Conservation (phyloP, 2,888 invertebrate species). For the Cheilosia pagana region DNA sequence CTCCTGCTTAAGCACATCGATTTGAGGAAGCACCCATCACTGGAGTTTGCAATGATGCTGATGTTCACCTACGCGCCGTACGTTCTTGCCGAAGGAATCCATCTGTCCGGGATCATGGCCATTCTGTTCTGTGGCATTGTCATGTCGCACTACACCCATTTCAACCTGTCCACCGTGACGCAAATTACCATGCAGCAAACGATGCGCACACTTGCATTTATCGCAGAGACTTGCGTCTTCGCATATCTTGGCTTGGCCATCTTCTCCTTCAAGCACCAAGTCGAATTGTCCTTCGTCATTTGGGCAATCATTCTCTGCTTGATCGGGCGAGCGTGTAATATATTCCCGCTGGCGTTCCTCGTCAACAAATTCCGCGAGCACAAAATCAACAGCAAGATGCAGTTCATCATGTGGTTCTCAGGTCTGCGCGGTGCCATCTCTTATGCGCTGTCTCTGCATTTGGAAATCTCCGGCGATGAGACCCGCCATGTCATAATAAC, state of each 20-base stretch:
- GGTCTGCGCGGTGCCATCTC: constrained; percentile 98
- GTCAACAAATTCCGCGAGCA: constrained; percentile 98
- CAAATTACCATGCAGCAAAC: constrained; percentile 99
- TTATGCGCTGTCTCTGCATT: constrained; percentile 97
- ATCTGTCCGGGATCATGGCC: constrained; percentile 99
- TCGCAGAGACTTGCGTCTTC: constrained; percentile 99
- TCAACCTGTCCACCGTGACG: constrained; percentile 98
- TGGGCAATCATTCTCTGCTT: constrained; percentile 97
- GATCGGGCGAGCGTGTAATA: constrained; percentile 97
- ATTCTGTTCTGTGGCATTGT: constrained; percentile 99
- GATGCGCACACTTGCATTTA: constrained; percentile 96
- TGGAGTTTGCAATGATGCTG: constrained; percentile 99
- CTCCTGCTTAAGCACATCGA: constrained; percentile 97
- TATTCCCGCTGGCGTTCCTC: constrained; percentile 96
- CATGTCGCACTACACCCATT: constrained; percentile 99
- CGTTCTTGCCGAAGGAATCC: constrained; percentile 98
- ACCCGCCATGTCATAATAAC: constrained; percentile 98
- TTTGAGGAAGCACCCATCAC: constrained; percentile 97
- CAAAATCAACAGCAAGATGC: constrained; percentile 98
- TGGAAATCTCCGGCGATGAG: constrained; percentile 94
- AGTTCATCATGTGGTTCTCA: constrained; percentile 99
- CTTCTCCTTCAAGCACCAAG: constrained; percentile 96
- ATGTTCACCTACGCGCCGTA: constrained; percentile 99
- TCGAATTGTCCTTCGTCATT: constrained; percentile 95
- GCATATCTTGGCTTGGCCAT: constrained; percentile 91